Conservation (phyloP, 2,888 invertebrate genomes). For the Empis stercorea region DNA sequence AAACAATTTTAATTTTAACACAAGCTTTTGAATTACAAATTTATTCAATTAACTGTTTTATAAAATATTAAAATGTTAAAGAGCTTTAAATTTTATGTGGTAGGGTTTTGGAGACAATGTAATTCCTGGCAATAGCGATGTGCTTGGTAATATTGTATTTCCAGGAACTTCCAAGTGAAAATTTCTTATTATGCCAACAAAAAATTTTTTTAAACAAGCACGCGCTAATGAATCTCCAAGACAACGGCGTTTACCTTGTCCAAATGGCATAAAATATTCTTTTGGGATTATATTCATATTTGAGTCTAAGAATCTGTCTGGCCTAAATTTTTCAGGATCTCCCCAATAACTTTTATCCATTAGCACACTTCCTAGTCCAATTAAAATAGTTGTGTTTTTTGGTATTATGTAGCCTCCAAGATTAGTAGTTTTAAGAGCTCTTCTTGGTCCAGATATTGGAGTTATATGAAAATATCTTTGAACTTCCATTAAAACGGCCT, state of each 20-base stretch:
- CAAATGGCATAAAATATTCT: slow-evolving; percentile 33
- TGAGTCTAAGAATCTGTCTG: slow-evolving; percentile 46
- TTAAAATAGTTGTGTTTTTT: slow-evolving; percentile 40
- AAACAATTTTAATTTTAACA: too few species aligned
- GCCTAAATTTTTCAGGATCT: slow-evolving; percentile 48
- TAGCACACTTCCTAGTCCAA: slow-evolving; percentile 43
- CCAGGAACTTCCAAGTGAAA: slow-evolving; percentile 38
- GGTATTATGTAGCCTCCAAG: slow-evolving; percentile 47
- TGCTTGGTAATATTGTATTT: slow-evolving; percentile 32
- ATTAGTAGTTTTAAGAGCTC: slow-evolving; percentile 42
- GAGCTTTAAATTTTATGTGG: slow-evolving; percentile 35
- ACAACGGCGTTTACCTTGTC: slow-evolving; percentile 49
- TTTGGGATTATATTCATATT: slow-evolving; percentile 23
- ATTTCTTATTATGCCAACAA: slow-evolving; percentile 45
- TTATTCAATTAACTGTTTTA: too few species aligned
- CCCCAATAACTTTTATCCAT: slow-evolving; percentile 44
- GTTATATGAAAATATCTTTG: slow-evolving; percentile 41
- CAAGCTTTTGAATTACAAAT: too few species aligned
- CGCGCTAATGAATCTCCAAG: slow-evolving; percentile 50
- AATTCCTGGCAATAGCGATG: slow-evolving; percentile 41
- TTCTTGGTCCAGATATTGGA: slow-evolving; percentile 43
- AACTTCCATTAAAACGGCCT: slow-evolving; percentile 44
- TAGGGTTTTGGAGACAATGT: slow-evolving; percentile 44
- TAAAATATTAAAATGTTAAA: too few species aligned
- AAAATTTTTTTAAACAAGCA: slow-evolving; percentile 47